Conservation (phyloP, 2,113 vertebrate genomes). For the Siphamia tubifer region DNA sequence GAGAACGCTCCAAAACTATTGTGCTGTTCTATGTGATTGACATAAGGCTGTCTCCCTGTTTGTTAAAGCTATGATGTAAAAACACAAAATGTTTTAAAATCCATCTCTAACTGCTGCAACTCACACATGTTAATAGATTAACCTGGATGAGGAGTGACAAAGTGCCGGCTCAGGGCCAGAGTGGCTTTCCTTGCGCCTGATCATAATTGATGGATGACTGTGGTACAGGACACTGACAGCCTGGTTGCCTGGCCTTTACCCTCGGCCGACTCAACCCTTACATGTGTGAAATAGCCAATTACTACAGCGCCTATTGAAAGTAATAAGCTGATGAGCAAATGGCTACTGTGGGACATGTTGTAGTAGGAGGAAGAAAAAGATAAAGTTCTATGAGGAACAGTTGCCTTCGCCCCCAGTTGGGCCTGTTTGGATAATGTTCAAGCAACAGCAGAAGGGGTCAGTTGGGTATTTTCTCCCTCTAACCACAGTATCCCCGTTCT, state of each 20-base stretch:
- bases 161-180: constrained; percentile 79
- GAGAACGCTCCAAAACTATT: too few species aligned
- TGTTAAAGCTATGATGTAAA: not conserved
- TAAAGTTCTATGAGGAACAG: constrained; percentile 87
- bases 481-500: constrained; percentile 80
- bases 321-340: constrained; percentile 96
- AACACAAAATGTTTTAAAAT: not conserved
- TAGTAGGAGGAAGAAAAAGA: constrained; percentile 83
- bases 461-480: constrained; percentile 78
- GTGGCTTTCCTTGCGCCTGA: constrained; percentile 85
- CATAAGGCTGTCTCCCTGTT: too few species aligned
- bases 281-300: constrained; percentile 99
- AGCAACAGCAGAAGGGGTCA: constrained; percentile 30
- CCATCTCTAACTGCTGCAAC: not conserved
- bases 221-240: constrained; percentile 86
- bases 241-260: constrained; percentile 93
- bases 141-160: constrained; percentile 78
- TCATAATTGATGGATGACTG: constrained; percentile 96
- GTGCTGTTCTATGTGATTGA: too few species aligned
- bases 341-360: constrained; percentile 85
- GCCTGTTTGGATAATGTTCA: not conserved
- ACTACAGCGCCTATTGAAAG: constrained; percentile 89
- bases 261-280: constrained; percentile 93
- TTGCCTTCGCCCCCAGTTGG: constrained; percentile 76
- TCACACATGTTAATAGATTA: constrained; percentile 68